These are phyloP conservation scores for Parnassius mnemosyne DNA, from an alignment of 2,888 invertebrate genomes.

Conservation along the genomic window DNA sequence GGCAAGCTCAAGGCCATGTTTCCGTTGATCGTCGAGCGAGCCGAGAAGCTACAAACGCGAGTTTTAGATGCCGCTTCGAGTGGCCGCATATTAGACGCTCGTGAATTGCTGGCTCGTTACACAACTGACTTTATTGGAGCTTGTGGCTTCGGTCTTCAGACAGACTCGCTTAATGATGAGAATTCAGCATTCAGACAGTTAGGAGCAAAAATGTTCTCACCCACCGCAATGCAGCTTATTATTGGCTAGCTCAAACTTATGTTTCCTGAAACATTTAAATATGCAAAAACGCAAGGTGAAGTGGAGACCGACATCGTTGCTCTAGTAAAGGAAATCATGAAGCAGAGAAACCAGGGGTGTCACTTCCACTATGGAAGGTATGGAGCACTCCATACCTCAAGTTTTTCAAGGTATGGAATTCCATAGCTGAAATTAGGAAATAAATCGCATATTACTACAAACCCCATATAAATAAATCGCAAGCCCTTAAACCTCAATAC, in stretches of 20 bases:
- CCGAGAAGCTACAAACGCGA: conserved; percentile 43
- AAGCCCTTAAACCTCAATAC: no score
- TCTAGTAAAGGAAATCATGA: not conserved
- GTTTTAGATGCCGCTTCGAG: not conserved
- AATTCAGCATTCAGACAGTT: conserved; percentile 52
- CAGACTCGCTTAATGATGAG: conserved; percentile 53
- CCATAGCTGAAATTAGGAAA: no score
- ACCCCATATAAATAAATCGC: no score
- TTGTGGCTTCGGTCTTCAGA: conserved; percentile 58
- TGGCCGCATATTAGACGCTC: conserved; percentile 41
- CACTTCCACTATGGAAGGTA: no score
- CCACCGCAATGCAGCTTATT: not conserved
- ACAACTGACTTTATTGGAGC: conserved; percentile 64
- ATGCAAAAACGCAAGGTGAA: not conserved
- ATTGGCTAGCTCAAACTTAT: not conserved
- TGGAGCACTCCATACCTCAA: no score
- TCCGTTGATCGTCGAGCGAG: conserved; percentile 56
- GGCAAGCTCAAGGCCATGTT: conserved; percentile 58
- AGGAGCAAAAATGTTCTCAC: conserved; percentile 44
- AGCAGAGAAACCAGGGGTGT: no score
- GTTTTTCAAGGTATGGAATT: no score
- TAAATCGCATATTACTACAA: no score
- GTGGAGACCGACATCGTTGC: not conserved
- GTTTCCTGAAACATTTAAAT: not conserved
- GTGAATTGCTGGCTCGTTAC: conserved; percentile 61